These are phyloP conservation scores for Isurus oxyrinchus DNA, from an alignment of 2,113 vertebrate genomes.

Conservation along the genomic window DNA sequence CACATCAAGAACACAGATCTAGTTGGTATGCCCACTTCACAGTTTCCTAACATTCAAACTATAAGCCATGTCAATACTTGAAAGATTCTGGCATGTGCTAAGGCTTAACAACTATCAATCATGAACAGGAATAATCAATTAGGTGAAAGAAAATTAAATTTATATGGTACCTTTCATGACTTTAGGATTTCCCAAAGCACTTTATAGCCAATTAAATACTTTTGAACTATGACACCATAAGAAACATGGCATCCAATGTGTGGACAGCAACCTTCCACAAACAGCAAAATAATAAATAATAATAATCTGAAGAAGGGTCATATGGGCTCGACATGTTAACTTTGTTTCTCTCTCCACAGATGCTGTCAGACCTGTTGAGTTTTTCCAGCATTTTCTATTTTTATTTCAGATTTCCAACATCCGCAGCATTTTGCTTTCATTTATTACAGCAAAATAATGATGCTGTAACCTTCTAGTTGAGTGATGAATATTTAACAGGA, in stretches of 20 bases:
- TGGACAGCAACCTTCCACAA: not conserved
- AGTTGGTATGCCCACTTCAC: not conserved
- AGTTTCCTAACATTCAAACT: not conserved
- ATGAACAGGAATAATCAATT: too few species aligned
- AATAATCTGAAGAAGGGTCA: too few species aligned
- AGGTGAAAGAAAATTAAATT: not conserved
- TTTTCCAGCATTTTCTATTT: too few species aligned
- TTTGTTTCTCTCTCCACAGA: too few species aligned
- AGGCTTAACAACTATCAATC: too few species aligned
- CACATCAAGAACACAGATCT: not conserved
- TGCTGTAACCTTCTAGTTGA: not conserved
- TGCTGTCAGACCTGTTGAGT: too few species aligned
- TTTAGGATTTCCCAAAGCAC: not conserved
- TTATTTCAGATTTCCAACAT: too few species aligned
- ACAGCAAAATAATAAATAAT: not conserved
- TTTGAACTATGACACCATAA: not conserved
- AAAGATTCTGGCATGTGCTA: too few species aligned
- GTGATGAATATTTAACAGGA: not conserved
- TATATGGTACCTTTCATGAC: not conserved
- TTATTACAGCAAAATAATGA: not conserved
- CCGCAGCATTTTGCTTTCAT: too few species aligned
- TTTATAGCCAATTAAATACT: not conserved
- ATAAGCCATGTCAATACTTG: not conserved
- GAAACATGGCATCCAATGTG: not conserved
- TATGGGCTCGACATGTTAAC: too few species aligned